These are phyloP conservation scores for Meriones psammophilus DNA, from an alignment of 2,797 vertebrate genomes.

Conservation along the genomic window DNA sequence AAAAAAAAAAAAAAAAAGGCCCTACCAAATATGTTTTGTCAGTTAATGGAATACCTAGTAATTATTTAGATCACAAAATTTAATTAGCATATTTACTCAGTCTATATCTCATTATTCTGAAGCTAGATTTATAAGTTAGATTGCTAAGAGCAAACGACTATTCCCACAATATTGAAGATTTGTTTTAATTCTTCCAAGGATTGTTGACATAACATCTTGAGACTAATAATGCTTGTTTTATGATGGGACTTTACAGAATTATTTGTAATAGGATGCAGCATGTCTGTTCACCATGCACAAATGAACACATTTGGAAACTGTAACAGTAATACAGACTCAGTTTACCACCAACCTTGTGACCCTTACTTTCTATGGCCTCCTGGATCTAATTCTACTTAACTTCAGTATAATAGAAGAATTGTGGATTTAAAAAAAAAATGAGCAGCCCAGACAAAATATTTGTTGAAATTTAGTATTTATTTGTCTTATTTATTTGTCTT, in stretches of 20 bases:
- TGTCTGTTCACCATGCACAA: background rate
- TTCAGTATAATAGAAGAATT: background rate
- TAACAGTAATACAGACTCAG: background rate
- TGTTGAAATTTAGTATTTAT: background rate
- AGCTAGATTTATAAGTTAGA: background rate
- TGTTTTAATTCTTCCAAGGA: background rate
- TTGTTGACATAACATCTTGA: slow-evolving; percentile 16
- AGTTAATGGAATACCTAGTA: background rate
- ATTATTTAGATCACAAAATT: background rate
- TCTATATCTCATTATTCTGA: background rate
- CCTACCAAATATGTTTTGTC: background rate
- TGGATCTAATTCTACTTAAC: background rate
- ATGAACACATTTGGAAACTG: background rate
- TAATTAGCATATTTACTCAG: background rate
- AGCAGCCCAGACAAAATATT: background rate
- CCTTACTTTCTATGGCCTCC: background rate
- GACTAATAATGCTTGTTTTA: background rate
- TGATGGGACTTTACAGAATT: background rate
- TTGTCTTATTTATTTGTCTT: background rate
- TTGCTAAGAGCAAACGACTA: background rate
- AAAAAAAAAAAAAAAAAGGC: background rate
- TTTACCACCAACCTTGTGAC: background rate
- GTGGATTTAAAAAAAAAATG: background rate
- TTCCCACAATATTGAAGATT: background rate
- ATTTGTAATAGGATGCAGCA: background rate